Evolutionary conservation across 2,888 invertebrate genomes (phyloP).

Genomic region (Cacoxenus indagator): DNA sequence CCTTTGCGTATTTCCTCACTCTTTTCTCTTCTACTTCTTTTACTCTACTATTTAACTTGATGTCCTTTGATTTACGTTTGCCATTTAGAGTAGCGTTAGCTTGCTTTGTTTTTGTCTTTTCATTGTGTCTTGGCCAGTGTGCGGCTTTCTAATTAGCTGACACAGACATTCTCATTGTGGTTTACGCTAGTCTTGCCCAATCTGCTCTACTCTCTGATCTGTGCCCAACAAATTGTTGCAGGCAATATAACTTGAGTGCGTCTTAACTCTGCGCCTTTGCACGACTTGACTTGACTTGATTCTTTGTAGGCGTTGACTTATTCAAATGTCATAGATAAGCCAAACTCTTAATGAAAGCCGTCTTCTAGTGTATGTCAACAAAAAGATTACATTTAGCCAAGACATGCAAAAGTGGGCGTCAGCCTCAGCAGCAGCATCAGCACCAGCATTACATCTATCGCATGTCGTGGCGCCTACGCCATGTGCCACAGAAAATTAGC

Average conservation of each 20-base stretch:
- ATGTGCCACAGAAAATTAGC: constrained; percentile 3
- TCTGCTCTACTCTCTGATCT: neutral
- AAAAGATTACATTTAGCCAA: neutral
- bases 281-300: neutral
- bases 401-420: too few relatives aligned
- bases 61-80: constrained; percentile 42
- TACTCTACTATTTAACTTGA: neutral
- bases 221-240: neutral
- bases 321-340: neutral
- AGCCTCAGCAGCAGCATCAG: too few relatives aligned
- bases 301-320: neutral
- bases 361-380: neutral
- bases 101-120: neutral
- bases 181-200: neutral
- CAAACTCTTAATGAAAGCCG: neutral
- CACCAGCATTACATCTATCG: neutral
- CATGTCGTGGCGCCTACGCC: neutral
- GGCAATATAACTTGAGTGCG: neutral
- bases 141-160: constrained; percentile 44
- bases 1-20: constrained; percentile 23
- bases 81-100: neutral
- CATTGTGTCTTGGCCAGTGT: neutral
- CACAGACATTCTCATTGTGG: constrained; percentile 19
- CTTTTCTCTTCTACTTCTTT: constrained; percentile 6
- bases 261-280: neutral